These are phyloP conservation scores for Saturnia pavonia DNA, from an alignment of 2,888 invertebrate species.

Conservation along the genomic window DNA sequence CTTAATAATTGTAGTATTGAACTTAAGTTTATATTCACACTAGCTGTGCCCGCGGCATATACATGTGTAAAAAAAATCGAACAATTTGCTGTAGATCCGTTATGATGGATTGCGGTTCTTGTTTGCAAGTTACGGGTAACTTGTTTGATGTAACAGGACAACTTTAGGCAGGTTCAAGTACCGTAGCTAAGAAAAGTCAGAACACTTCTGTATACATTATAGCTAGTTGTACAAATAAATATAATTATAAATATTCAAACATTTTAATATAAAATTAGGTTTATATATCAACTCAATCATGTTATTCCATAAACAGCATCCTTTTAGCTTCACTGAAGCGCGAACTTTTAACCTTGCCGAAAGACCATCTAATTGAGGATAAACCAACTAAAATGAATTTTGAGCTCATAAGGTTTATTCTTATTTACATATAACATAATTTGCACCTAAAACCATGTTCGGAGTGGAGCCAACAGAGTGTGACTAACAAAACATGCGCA, in stretches of 20 bases:
- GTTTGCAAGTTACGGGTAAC: background rate
- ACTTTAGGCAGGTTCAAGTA: background rate
- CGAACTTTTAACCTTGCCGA: constrained; percentile 38
- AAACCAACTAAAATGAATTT: constrained; percentile 41
- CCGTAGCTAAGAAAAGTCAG: background rate
- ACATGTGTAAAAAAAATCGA: no score
- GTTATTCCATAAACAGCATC: constrained; percentile 37
- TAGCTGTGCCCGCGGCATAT: no score
- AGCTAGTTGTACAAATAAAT: no score
- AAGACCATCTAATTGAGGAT: constrained; percentile 45
- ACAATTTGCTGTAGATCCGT: no score
- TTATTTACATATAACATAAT: constrained; percentile 41
- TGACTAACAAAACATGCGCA: constrained; percentile 40
- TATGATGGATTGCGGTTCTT: background rate
- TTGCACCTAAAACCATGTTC: constrained; percentile 36
- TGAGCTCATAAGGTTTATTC: constrained; percentile 36
- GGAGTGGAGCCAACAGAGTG: constrained; percentile 38
- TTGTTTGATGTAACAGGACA: background rate
- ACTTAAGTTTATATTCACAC: no score
- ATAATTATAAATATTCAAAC: no score
- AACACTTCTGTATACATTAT: background rate
- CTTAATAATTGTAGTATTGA: no score
- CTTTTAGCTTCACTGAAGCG: constrained; percentile 35
- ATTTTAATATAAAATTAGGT: background rate
- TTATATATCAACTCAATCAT: constrained; percentile 18